Evolutionary conservation across 1,140 invertebrate species (phyloP).

Genomic region (Oppia nitens): DNA sequence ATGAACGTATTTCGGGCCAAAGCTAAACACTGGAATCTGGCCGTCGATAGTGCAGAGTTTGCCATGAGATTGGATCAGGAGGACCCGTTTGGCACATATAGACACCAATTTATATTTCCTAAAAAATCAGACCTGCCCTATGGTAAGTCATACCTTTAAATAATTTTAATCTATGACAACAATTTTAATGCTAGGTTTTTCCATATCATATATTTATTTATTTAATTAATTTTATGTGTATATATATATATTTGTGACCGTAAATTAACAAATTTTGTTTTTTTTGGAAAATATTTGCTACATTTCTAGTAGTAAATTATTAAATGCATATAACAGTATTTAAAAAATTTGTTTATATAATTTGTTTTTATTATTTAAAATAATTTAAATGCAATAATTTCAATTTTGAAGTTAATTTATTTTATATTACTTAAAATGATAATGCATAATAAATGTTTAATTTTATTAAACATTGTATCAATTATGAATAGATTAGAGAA

Average conservation of each 20-base stretch:
- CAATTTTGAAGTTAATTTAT: too few relatives aligned
- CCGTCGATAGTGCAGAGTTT: constrained; percentile 24
- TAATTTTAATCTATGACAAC: too few relatives aligned
- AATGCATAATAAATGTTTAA: too few relatives aligned
- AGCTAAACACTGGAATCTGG: constrained; percentile 5
- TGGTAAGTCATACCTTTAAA: constrained; percentile 24
- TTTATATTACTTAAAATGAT: too few relatives aligned
- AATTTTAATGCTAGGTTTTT: not conserved
- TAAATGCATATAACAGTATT: not conserved
- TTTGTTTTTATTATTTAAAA: too few relatives aligned
- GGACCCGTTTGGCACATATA: constrained; percentile 27
- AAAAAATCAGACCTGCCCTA: constrained; percentile 29
- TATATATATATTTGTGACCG: not conserved
- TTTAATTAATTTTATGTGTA: not conserved
- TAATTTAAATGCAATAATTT: too few relatives aligned
- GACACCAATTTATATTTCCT: constrained; percentile 31
- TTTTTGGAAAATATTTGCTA: not conserved
- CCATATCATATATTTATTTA: not conserved
- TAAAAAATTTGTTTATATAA: too few relatives aligned
- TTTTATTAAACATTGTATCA: too few relatives aligned
- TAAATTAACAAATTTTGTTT: not conserved
- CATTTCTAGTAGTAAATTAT: not conserved
- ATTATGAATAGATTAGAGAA: too few relatives aligned
- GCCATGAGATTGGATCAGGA: constrained; percentile 29
- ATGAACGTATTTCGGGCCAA: constrained; percentile 2